Conservation (phyloP, 2,113 vertebrate species). For the Pygoscelis adeliae region DNA sequence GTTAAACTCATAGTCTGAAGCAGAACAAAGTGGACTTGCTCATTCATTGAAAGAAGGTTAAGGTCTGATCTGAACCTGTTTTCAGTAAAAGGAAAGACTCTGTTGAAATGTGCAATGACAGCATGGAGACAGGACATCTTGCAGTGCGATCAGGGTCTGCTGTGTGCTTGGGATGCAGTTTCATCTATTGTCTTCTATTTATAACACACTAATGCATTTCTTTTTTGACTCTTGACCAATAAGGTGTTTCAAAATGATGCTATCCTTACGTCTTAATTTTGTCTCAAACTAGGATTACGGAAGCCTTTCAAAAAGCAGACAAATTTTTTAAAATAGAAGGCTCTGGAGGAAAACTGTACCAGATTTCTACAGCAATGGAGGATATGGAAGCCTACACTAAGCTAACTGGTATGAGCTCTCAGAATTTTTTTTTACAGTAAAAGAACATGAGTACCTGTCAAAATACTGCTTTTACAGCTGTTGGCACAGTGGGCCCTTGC, state of each 20-base stretch:
- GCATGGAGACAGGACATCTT: rapidly evolving
- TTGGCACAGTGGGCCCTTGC: not conserved
- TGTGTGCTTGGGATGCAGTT: not conserved
- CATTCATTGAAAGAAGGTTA: not conserved
- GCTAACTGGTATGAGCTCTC: slow-evolving; percentile 83
- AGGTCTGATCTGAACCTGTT: not conserved
- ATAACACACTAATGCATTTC: not conserved
- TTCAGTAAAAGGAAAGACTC: not conserved
- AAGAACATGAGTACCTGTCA: not conserved
- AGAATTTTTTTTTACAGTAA: not conserved
- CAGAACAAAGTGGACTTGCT: not conserved
- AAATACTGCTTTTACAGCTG: not conserved
- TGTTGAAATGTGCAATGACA: not conserved
- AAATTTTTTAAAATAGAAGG: slow-evolving; percentile 79
- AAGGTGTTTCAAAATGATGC: not conserved
- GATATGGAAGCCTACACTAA: slow-evolving; percentile 95
- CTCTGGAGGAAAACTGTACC: slow-evolving; percentile 69
- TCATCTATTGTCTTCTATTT: not conserved
- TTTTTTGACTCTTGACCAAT: not conserved
- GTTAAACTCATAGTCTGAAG: not conserved
- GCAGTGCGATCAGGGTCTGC: not conserved
- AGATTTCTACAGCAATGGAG: slow-evolving; percentile 87
- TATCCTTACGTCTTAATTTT: not conserved
- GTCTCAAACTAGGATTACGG: slow-evolving; percentile 84
- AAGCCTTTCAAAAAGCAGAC: slow-evolving; percentile 91